Evolutionary conservation across 2,888 invertebrate genomes (phyloP).

Genomic region (Glyphotaelius pellucidus): DNA sequence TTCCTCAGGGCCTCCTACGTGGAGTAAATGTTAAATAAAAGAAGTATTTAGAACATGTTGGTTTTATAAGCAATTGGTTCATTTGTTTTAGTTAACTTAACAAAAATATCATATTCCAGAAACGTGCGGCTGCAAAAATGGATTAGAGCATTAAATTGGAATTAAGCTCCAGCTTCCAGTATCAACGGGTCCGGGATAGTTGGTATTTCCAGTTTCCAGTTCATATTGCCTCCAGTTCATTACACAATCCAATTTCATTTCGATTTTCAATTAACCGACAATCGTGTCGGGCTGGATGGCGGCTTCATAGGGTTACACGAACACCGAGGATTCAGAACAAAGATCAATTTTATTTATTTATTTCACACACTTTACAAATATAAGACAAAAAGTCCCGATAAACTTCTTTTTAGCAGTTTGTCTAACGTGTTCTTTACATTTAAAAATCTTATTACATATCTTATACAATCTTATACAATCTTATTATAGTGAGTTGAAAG

Average conservation of each 20-base stretch:
- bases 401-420: no score
- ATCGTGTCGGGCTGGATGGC: conserved; percentile 2
- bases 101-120: not conserved
- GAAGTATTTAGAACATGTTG: no score
- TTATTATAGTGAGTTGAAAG: no score
- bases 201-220: not conserved
- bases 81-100: not conserved
- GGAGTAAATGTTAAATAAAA: no score
- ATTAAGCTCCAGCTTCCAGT: not conserved
- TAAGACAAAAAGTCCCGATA: no score
- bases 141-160: not conserved
- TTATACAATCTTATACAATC: no score
- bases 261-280: conserved; percentile 37
- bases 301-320: not conserved
- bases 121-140: not conserved
- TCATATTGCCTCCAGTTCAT: conserved; percentile 9
- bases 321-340: not conserved
- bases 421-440: no score
- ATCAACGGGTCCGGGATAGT: not conserved
- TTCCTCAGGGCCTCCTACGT: no score
- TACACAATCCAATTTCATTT: conserved; percentile 31
- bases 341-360: no score
- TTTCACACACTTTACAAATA: no score
- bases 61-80: not conserved
- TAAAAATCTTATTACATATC: no score